These are phyloP conservation scores for Dolichallabes microphthalmus DNA, from an alignment of 2,113 vertebrate species.

Conservation along the genomic window DNA sequence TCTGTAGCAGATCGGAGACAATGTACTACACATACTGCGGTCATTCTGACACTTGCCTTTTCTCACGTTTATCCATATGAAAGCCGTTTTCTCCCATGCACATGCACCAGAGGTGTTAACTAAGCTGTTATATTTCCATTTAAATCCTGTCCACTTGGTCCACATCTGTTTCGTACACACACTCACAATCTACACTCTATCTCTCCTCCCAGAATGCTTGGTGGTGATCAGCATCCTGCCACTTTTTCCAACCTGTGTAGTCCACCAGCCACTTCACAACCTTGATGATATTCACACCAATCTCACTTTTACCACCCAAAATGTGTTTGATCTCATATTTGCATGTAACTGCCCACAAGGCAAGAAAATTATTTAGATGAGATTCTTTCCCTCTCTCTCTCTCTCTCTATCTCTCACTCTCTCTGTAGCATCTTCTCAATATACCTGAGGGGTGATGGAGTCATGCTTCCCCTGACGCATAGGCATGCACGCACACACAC, in stretches of 20 bases:
- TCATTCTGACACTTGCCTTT: not conserved
- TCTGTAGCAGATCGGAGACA: not conserved
- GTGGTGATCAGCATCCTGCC: conserved; percentile 58
- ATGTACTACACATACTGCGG: not conserved
- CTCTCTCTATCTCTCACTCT: conserved; percentile 53
- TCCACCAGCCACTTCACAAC: conserved; percentile 57
- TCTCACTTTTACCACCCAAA: conserved; percentile 71
- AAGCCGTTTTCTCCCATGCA: conserved; percentile 26
- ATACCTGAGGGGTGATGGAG: conserved; percentile 47
- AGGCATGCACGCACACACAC: conserved; percentile 31
- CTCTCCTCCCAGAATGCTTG: conserved; percentile 23
- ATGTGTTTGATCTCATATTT: conserved; percentile 80
- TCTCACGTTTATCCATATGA: not conserved
- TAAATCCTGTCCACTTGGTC: not conserved
- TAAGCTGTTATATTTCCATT: conserved; percentile 10
- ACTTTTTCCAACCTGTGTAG: conserved; percentile 67
- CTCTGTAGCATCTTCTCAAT: conserved; percentile 56
- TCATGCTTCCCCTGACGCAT: conserved; percentile 30
- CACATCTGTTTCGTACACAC: not conserved
- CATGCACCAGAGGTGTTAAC: conserved; percentile 14
- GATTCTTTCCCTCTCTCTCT: conserved; percentile 63
- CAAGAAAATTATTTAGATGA: conserved; percentile 77
- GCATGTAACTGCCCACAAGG: conserved; percentile 75
- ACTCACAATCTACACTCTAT: not conserved
- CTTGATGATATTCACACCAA: conserved; percentile 75